Percentiles rank a stretch among this genome's conserved stretches.
Evolutionary conservation across 1,140 invertebrate genomes (phyloP).

Genomic region (Heliconius melpomene): DNA sequence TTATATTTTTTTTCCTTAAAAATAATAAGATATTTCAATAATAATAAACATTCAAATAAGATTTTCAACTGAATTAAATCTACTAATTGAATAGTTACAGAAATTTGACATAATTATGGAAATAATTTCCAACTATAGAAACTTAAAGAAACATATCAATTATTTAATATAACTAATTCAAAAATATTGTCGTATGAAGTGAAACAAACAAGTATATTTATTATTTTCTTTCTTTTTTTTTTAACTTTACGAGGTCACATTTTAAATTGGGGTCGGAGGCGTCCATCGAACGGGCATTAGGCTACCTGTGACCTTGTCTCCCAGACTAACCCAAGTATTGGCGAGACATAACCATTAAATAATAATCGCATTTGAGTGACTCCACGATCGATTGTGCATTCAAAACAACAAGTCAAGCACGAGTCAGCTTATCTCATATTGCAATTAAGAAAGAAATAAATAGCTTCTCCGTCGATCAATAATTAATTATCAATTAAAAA

Average conservation of each 20-base stretch:
- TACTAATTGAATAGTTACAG: no score
- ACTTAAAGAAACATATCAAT: no score
- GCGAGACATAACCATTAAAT: conserved; percentile 21
- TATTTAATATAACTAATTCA: not conserved
- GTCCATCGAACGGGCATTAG: conserved; percentile 50
- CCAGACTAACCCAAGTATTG: conserved; percentile 35
- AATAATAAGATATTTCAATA: not conserved
- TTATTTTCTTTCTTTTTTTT: conserved; percentile 9
- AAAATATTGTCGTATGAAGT: not conserved
- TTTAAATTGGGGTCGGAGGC: conserved; percentile 68
- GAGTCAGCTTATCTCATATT: conserved; percentile 1
- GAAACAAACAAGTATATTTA: not conserved
- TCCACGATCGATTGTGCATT: conserved; percentile 6
- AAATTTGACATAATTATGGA: no score
- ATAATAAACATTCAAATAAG: not conserved
- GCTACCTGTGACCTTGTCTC: conserved; percentile 53
- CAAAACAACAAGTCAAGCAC: conserved; percentile 23
- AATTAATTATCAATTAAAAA: conserved; percentile 4
- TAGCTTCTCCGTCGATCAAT: not conserved
- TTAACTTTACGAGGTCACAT: conserved; percentile 58
- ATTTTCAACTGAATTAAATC: no score
- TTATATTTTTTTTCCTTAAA: not conserved
- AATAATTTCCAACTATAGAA: no score
- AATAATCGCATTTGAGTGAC: conserved; percentile 15
- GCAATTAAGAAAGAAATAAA: conserved; percentile 6